These are phyloP conservation scores for Diarsia mendica DNA, from an alignment of 2,888 invertebrate species.

Conservation along the genomic window DNA sequence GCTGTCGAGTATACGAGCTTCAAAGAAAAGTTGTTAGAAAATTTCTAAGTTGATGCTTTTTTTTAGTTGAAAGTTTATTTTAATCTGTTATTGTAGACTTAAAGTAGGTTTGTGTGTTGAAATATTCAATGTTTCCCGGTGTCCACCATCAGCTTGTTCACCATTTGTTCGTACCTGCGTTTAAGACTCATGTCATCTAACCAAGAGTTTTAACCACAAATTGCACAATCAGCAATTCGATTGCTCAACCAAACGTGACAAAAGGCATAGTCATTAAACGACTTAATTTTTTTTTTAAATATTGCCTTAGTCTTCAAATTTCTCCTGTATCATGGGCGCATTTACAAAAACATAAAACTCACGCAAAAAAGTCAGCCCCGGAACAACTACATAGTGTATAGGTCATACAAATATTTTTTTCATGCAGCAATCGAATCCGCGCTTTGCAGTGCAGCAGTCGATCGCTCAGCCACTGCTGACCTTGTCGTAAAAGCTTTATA, in stretches of 20 bases:
- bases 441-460: too few relatives aligned
- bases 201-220: neutral
- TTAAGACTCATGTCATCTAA: neutral
- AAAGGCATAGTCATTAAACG: neutral
- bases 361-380: too few relatives aligned
- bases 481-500: neutral
- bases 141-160: too few relatives aligned
- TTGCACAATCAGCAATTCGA: too few relatives aligned
- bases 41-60: conserved; percentile 17
- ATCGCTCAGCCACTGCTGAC: neutral
- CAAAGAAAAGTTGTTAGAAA: conserved; percentile 44
- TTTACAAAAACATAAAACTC: too few relatives aligned
- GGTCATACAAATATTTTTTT: neutral
- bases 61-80: neutral
- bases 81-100: neutral
- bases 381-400: neutral
- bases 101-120: too few relatives aligned
- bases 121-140: too few relatives aligned
- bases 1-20: conserved; percentile 24
- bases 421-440: neutral
- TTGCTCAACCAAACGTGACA: neutral
- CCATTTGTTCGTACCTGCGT: too few relatives aligned
- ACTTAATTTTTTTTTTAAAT: too few relatives aligned
- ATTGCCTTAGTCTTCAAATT: too few relatives aligned
- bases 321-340: too few relatives aligned